Evolutionary conservation across 2,888 invertebrate genomes (phyloP), one percentile per base, ranked within the genome.

Genomic region (Drosophila merina): DNA sequence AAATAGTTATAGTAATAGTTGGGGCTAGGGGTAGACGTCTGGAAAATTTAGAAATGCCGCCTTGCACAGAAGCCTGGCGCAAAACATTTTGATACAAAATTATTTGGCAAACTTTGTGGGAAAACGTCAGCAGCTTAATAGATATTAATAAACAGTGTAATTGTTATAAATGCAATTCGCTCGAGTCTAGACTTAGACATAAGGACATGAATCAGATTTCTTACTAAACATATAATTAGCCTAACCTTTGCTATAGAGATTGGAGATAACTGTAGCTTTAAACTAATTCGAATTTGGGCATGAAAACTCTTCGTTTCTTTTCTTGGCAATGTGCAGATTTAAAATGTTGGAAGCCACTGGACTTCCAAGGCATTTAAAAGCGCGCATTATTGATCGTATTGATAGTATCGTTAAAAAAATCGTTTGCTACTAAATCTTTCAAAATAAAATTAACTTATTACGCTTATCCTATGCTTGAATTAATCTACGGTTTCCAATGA

Each of bases 41-140:
- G 70, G 63, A 51, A n/a, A 66, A 70, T 47, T 56, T 50, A 10
- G 52, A 66, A 50, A 57, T 67, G 72, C 72, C 62, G 60, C 60
- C 64, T 62, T 58, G 63, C 64, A 75, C 76, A 75, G 50, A 74
- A 79, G 74, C 63, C 80, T 79, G 75, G 59, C 77, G 72, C 73
- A 85, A 88, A 88, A 89, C 74, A 89, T 89, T 89, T 89, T 90
- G 90, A 90, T 89, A 89, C 89, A 89, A 89, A 90, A 90, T 86
- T 86, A 86, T 88, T 88, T 88, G 79, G 80, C 73, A 80, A 89
- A 74, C 74, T 81, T 63, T 77, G 78, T 48, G 63, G 49, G 57
- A 28, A 31, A 54, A 36, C 31, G 54, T 40, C 20, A 72, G 74
- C 74, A 63, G 76, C 64, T 72, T 44, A 58, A 79, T 60, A 52